A percentile compares a stretch with the other conserved stretches of the same genome.
Conservation (phyloP, 2,888 invertebrate species). For the Petrolisthes manimaculis region DNA sequence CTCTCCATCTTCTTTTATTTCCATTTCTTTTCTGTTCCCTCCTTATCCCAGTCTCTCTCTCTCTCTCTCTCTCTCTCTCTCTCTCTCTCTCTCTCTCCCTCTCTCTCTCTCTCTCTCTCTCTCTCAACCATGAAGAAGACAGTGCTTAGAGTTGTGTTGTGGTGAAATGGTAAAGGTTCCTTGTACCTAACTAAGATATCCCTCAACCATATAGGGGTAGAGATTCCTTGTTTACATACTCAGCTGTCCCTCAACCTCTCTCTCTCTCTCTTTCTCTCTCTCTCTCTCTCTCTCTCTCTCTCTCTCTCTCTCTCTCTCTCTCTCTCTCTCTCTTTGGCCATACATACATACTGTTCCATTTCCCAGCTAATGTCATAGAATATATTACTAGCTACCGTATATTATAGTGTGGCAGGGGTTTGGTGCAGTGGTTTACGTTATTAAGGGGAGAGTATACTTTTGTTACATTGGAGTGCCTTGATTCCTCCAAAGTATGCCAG, state of each 20-base stretch:
- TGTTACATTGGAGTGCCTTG: no score
- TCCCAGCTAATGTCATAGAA: neutral
- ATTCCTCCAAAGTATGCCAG: no score
- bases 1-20: neutral
- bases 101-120: slow-evolving; percentile 16
- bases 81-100: neutral
- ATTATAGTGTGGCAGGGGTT: no score
- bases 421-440: no score
- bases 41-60: neutral
- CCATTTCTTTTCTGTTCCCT: neutral
- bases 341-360: neutral
- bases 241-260: neutral
- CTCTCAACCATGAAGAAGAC: neutral
- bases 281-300: neutral
- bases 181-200: no score
- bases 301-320: neutral
- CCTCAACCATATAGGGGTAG: no score
- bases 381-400: neutral
- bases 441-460: no score
- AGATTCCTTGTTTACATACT: neutral
- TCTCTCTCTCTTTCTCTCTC: neutral
- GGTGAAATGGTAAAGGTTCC: no score
- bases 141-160: no score
- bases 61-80: slow-evolving; percentile 7
- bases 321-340: neutral